Evolutionary conservation across 2,888 invertebrate genomes (phyloP).

Genomic region (Leistus spinibarbis): DNA sequence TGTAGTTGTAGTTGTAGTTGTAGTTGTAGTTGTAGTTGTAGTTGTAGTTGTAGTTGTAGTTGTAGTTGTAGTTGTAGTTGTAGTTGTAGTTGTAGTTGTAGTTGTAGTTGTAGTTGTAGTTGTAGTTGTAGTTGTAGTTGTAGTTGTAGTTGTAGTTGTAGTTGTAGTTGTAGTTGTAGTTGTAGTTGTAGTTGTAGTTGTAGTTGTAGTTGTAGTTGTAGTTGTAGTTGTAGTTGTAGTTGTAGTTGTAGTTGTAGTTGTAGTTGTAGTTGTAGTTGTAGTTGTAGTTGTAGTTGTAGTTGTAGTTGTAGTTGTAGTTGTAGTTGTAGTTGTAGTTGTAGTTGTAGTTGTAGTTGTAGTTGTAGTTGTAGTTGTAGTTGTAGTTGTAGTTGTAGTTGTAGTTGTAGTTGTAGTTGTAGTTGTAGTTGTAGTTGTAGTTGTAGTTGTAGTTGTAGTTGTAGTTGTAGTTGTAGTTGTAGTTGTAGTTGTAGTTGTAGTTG

Average conservation of each 20-base stretch:
- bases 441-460: conserved; percentile 41
- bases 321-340: conserved; percentile 47
- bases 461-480: conserved; percentile 36
- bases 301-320: conserved; percentile 43
- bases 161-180: conserved; percentile 29
- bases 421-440: conserved; percentile 41
- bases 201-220: conserved; percentile 46
- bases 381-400: conserved; percentile 45
- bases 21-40: too few species aligned
- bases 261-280: conserved; percentile 45
- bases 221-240: conserved; percentile 43
- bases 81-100: conserved; percentile 39
- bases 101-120: conserved; percentile 37
- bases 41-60: too few species aligned
- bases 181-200: conserved; percentile 36
- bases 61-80: too few species aligned
- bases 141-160: conserved; percentile 47
- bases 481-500: conserved; percentile 36
- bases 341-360: conserved; percentile 53
- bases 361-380: conserved; percentile 48
- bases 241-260: conserved; percentile 45
- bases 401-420: conserved; percentile 50
- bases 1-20: too few species aligned
- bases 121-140: conserved; percentile 49
- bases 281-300: conserved; percentile 40